phyloP scores from a whole-genome alignment of 2,797 vertebrate species.

The Novumbra hubbsi region DNA sequence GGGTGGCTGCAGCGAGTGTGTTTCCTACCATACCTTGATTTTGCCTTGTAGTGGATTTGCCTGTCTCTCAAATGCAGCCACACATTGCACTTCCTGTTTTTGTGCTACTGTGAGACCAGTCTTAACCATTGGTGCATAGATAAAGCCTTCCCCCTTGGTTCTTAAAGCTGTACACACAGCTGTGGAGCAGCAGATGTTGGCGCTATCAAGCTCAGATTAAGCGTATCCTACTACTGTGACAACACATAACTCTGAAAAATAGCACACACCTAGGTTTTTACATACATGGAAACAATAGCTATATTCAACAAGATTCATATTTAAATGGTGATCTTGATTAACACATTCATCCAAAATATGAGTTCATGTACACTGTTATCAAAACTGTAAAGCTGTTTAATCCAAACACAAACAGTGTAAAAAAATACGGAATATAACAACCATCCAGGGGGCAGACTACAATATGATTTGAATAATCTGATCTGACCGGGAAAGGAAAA shows the following conservation, averaged over 20 bases:
- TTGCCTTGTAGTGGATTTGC: conserved; percentile 9
- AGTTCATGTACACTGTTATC: background rate
- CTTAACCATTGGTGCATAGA: conserved; percentile 60
- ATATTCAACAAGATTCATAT: background rate
- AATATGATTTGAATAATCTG: background rate
- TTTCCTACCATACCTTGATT: conserved; percentile 15
- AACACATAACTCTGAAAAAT: conserved; percentile 4
- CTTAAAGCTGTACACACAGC: conserved; percentile 68
- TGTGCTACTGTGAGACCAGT: conserved; percentile 21
- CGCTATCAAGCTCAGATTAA: background rate
- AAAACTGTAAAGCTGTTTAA: conserved; percentile 1
- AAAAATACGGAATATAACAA: background rate
- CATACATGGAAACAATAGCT: conserved; percentile 3
- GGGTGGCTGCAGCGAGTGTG: background rate
- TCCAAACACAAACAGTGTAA: background rate
- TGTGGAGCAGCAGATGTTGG: no score
- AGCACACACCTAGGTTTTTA: background rate
- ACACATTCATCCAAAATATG: background rate
- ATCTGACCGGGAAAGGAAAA: conserved; percentile 11
- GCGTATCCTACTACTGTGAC: background rate
- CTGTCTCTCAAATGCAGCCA: conserved; percentile 49
- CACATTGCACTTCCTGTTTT: conserved; percentile 69
- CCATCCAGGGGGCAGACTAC: background rate
- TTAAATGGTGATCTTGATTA: background rate
- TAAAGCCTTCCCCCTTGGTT: conserved; percentile 48